phyloP scores from a whole-genome alignment of 1,140 invertebrate genomes.

The Drosophila melanogaster region DNA sequence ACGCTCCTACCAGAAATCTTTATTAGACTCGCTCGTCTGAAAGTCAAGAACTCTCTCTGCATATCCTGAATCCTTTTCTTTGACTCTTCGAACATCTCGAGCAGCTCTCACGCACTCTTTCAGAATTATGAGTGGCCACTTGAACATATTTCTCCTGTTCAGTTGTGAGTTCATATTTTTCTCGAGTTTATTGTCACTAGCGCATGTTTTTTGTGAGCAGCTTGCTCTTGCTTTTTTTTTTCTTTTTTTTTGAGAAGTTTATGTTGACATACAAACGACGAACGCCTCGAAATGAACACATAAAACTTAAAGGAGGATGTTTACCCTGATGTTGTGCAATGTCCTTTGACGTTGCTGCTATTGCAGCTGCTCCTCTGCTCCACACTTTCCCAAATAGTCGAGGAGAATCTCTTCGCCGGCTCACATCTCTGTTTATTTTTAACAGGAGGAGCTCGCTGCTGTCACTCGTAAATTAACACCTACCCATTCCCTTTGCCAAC shows the following conservation, averaged over 20 bases:
- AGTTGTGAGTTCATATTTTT: slow-evolving; percentile 28
- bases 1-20: background rate
- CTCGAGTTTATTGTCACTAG: slow-evolving; percentile 67
- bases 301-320: slow-evolving; percentile 30
- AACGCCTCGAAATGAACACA: slow-evolving; percentile 48
- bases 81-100: slow-evolving; percentile 33
- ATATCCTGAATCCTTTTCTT: slow-evolving; percentile 39
- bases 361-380: slow-evolving; percentile 61
- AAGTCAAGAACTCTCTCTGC: slow-evolving; percentile 24
- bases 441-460: slow-evolving; percentile 22
- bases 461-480: slow-evolving; percentile 77
- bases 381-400: slow-evolving; percentile 49
- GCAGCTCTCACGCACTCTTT: slow-evolving; percentile 54
- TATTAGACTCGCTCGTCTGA: background rate
- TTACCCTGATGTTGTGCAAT: slow-evolving; percentile 44
- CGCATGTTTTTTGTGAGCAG: slow-evolving; percentile 42
- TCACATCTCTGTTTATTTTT: slow-evolving; percentile 42
- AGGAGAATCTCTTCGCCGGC: background rate
- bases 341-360: slow-evolving; percentile 41
- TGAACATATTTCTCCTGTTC: slow-evolving; percentile 50
- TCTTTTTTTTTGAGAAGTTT: slow-evolving; percentile 36
- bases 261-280: slow-evolving; percentile 74
- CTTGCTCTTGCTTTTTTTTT: slow-evolving; percentile 24
- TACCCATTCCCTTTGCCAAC: slow-evolving; percentile 41
- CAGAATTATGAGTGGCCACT: slow-evolving; percentile 71